Evolutionary conservation across 2,113 vertebrate genomes (phyloP).

Genomic region (Leptodactylus fuscus): DNA sequence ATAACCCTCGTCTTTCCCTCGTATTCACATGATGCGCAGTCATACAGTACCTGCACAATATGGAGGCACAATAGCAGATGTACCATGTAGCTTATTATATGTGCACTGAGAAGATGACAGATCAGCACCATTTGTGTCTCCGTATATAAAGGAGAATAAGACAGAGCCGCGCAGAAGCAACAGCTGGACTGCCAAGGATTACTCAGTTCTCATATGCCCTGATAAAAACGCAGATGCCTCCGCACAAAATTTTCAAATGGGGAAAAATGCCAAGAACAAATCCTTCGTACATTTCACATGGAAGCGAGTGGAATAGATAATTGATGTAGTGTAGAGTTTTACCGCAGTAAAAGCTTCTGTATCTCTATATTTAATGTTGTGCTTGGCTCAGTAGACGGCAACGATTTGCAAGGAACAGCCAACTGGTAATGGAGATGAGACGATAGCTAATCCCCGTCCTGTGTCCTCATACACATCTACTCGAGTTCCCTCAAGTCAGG

Average conservation of each 20-base stretch:
- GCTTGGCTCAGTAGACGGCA: not conserved
- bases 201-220: not conserved
- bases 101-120: not conserved
- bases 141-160: not conserved
- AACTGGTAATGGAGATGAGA: not conserved
- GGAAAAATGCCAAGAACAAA: slow-evolving; percentile 9
- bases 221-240: slow-evolving; percentile 16
- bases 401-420: not conserved
- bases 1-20: too few relatives aligned
- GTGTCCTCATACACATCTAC: slow-evolving; percentile 5
- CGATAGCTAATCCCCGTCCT: slow-evolving; percentile 12
- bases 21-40: not conserved
- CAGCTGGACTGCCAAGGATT: slow-evolving; percentile 7
- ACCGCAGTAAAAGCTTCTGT: not conserved
- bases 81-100: not conserved
- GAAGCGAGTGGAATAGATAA: not conserved
- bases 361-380: slow-evolving; percentile 22
- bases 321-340: not conserved
- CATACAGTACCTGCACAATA: not conserved
- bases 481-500: slow-evolving; percentile 53
- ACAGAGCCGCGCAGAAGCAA: not conserved
- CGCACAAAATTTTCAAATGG: not conserved
- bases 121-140: not conserved
- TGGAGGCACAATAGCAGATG: not conserved
- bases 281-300: not conserved